Base-by-base conservation (phyloP, 2,113 vertebrate species). In the Delphinapterus leucas region DNA sequence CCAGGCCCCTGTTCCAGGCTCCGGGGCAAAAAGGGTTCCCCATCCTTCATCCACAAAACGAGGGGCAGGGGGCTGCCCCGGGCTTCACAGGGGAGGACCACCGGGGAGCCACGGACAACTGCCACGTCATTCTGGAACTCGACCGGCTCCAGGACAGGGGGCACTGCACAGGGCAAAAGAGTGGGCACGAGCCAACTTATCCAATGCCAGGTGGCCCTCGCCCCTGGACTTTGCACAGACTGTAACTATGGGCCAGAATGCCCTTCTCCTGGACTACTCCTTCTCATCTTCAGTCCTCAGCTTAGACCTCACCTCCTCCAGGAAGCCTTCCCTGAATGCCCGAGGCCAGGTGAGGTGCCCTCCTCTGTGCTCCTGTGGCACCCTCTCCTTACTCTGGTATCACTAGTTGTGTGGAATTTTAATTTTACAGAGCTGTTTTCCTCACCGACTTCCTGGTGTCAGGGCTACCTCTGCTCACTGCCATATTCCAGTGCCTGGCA, bases 21-120 rank as follows among this genome's bases (percentile, higher is more conserved):
- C 82, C 99, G 99, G 61, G 97, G 86, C 0, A 96, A 98, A 80
- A 99, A 97, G 0, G 99, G 99, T 88, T 99, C 97, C 26, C 99
- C 98, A 0, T 99, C 98, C 97, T 99, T 99, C 98, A 99, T 92
- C 99, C 99, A 99, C 0, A 99, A 99, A 61, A 99, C 98, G 0
- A 97, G 97, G 0, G 99, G 99, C 14, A 98, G 98, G 1, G 99
- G 99, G 15, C 98, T 97, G 10, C 99, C 99, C 0, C 96, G 99
- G 33, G 99, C 99, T 95, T 99, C 98, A 0, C 99, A 99, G 10
- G 99, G 98, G 79, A 99, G 98, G 0, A 99, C 99, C 90, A 99
- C 99, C 1, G 98, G 63, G 0, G 99, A 99, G 38, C 99, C 99
- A 44, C 95, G 90, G 25, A 99, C 97, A 33, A 99, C 99, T 1